Evolutionary conservation across 1,140 invertebrate genomes (phyloP).

Genomic region (Bathynomus jamesi): DNA sequence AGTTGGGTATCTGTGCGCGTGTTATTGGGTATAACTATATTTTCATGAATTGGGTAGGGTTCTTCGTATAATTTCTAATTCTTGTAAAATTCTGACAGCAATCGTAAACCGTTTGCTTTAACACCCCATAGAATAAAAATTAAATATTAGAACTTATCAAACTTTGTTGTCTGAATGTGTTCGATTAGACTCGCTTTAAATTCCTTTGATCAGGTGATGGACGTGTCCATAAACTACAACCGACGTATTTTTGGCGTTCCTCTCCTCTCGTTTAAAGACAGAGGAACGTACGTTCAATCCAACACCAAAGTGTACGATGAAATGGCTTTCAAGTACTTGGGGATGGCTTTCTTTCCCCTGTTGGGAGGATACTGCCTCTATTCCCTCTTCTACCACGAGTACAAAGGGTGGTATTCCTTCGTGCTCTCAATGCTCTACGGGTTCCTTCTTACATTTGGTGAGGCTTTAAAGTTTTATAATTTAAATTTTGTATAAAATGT

Average conservation of each 20-base stretch:
- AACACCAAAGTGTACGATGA: conserved; percentile 91
- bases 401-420: conserved; percentile 94
- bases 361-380: conserved; percentile 88
- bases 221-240: conserved; percentile 71
- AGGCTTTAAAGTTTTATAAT: conserved; percentile 22
- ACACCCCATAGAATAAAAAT: too few species aligned
- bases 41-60: too few species aligned
- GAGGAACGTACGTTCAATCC: conserved; percentile 93
- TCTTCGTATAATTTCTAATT: too few species aligned
- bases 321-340: conserved; percentile 92
- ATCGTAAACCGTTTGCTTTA: too few species aligned
- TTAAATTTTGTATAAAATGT: too few species aligned
- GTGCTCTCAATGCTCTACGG: conserved; percentile 92
- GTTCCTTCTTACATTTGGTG: conserved; percentile 92
- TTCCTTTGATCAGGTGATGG: conserved; percentile 59
- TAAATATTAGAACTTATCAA: too few species aligned
- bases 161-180: too few species aligned
- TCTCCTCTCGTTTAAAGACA: conserved; percentile 73
- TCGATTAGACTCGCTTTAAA: too few species aligned
- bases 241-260: conserved; percentile 69
- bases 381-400: conserved; percentile 93
- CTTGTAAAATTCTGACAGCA: too few species aligned
- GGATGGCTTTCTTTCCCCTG: conserved; percentile 90
- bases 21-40: too few species aligned
- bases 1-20: not conserved